phyloP scores from a whole-genome alignment of 2,888 invertebrate species.

The Linnaemya vulpina region DNA sequence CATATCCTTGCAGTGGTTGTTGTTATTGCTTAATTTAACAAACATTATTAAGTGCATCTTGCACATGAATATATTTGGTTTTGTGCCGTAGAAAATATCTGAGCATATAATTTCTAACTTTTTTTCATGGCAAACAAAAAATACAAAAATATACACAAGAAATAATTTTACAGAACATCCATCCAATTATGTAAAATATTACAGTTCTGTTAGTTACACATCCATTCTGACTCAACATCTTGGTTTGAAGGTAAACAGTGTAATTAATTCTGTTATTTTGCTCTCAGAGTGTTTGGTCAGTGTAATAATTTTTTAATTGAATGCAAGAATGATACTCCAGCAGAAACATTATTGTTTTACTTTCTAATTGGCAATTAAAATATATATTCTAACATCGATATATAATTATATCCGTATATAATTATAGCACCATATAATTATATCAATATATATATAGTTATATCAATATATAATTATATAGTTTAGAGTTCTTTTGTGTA shows the following conservation, averaged over 20 bases:
- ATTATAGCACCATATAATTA: too few species aligned
- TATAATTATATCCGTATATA: too few species aligned
- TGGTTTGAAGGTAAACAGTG: not conserved
- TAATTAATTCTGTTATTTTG: not conserved
- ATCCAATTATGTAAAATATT: constrained; percentile 25
- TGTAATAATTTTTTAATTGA: not conserved
- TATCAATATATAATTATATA: too few species aligned
- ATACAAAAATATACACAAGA: not conserved
- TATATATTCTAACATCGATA: too few species aligned
- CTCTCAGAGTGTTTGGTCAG: not conserved
- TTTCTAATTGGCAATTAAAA: too few species aligned
- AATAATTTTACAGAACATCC: not conserved
- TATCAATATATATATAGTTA: too few species aligned
- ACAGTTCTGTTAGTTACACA: constrained; percentile 20
- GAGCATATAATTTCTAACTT: not conserved
- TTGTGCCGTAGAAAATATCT: not conserved
- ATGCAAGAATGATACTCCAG: not conserved
- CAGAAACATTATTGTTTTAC: not conserved
- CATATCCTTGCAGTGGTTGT: not conserved
- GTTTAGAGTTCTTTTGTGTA: too few species aligned
- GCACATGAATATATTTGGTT: not conserved
- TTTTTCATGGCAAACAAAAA: not conserved
- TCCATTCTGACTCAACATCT: constrained; percentile 20
- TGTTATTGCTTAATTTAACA: not conserved
- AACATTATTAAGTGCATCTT: not conserved